These are phyloP conservation scores for Neelides sp. DNA, from an alignment of 1,140 invertebrate genomes.

Conservation along the genomic window DNA sequence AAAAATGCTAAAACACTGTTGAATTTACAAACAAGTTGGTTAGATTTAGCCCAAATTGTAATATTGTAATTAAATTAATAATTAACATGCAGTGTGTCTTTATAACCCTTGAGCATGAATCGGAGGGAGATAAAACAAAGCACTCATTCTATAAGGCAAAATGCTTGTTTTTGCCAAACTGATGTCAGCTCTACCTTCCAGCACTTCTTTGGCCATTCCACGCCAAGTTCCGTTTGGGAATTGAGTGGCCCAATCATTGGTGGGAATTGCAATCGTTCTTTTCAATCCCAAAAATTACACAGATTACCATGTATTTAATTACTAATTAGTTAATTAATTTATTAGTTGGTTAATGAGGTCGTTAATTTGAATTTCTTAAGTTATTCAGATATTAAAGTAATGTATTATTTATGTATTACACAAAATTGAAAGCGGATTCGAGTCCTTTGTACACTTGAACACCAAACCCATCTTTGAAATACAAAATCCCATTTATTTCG, in stretches of 20 bases:
- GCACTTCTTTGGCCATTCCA: conserved; percentile 13
- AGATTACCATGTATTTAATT: too few relatives aligned
- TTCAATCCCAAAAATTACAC: too few relatives aligned
- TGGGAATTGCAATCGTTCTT: conserved; percentile 2
- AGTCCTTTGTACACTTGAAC: conserved; percentile 5
- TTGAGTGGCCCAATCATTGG: conserved; percentile 4
- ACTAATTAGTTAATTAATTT: too few relatives aligned
- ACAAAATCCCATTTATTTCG: conserved; percentile 1
- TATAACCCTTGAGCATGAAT: conserved; percentile 8
- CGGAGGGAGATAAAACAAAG: conserved; percentile 8
- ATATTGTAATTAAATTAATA: not conserved
- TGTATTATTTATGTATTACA: conserved; percentile 3
- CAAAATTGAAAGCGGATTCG: conserved; percentile 7
- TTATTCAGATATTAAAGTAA: not conserved
- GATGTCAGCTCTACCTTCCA: conserved; percentile 11
- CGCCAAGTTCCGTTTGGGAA: conserved; percentile 10
- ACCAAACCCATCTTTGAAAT: conserved; percentile 8
- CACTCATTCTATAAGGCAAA: conserved; percentile 1
- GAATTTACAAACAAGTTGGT: too few relatives aligned
- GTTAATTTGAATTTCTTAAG: not conserved
- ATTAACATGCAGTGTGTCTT: not conserved
- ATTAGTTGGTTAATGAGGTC: too few relatives aligned
- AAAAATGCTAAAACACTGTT: conserved; percentile 15
- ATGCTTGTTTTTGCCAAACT: conserved; percentile 17
- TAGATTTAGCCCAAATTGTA: too few relatives aligned